phyloP scores from a whole-genome alignment of 2,797 vertebrate species.

The Morus bassanus region DNA sequence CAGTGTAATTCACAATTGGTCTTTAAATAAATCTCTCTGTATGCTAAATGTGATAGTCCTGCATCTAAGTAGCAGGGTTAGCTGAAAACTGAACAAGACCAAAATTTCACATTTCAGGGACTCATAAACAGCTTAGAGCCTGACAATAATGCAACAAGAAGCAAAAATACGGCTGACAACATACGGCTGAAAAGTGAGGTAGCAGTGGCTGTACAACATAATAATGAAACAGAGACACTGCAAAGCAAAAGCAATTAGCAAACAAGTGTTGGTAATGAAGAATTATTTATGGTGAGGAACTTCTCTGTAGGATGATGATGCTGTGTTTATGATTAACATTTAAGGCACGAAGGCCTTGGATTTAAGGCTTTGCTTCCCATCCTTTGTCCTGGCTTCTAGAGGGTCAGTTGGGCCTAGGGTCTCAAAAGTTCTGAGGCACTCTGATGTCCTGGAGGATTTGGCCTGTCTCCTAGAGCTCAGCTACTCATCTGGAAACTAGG shows the following conservation, averaged over 20 bases:
- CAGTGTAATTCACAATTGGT: neutral
- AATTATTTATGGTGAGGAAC: neutral
- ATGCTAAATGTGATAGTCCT: neutral
- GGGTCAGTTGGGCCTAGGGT: fast-evolving
- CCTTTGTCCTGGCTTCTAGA: neutral
- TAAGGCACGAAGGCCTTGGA: neutral
- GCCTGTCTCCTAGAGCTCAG: neutral
- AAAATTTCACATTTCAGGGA: neutral
- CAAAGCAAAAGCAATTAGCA: neutral
- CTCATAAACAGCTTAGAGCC: slow-evolving; percentile 4
- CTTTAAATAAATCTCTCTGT: slow-evolving; percentile 37
- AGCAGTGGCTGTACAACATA: neutral
- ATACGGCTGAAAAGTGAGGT: neutral
- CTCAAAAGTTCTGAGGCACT: neutral
- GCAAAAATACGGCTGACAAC: neutral
- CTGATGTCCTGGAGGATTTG: neutral
- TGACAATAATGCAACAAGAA: neutral
- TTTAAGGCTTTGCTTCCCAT: neutral
- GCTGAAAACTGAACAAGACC: neutral
- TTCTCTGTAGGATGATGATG: neutral
- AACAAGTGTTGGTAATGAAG: neutral
- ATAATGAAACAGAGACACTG: neutral
- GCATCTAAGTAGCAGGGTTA: slow-evolving; percentile 4
- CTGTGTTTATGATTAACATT: neutral
- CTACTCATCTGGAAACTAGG: neutral